phyloP scores from a whole-genome alignment of 2,888 invertebrate genomes.

The Zele albiditarsus region DNA sequence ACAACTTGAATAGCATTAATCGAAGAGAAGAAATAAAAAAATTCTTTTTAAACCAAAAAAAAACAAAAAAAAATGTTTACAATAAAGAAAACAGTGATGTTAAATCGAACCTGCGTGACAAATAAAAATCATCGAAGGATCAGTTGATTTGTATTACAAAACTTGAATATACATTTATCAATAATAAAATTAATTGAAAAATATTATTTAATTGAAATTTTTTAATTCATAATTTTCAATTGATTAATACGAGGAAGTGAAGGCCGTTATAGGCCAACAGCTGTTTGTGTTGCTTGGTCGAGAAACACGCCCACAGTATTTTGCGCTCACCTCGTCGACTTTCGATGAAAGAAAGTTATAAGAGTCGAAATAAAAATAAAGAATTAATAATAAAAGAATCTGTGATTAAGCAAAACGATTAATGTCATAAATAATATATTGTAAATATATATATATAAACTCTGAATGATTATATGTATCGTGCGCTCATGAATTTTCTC shows the following conservation, averaged over 20 bases:
- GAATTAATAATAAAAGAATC: slow-evolving; percentile 22
- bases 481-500: neutral
- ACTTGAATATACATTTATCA: neutral
- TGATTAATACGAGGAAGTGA: slow-evolving; percentile 33
- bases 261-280: slow-evolving; percentile 49
- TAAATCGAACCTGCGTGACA: slow-evolving; percentile 2
- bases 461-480: neutral
- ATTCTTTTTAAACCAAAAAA: neutral
- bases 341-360: slow-evolving; percentile 48
- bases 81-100: slow-evolving; percentile 2
- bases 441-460: neutral
- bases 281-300: slow-evolving; percentile 47
- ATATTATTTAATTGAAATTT: slow-evolving; percentile 14
- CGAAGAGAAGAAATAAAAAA: neutral
- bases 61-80: slow-evolving; percentile 6
- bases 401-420: neutral
- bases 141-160: slow-evolving; percentile 30
- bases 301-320: slow-evolving; percentile 49
- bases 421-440: neutral
- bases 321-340: slow-evolving; percentile 40
- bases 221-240: neutral
- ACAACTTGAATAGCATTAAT: neutral
- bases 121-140: slow-evolving; percentile 29
- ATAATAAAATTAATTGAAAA: neutral
- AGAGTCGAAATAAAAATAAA: slow-evolving; percentile 25